A percentile compares a stretch with the other conserved stretches of the same genome.
Conservation (phyloP, 2,113 vertebrate species). For the Xiphophorus maculatus region DNA sequence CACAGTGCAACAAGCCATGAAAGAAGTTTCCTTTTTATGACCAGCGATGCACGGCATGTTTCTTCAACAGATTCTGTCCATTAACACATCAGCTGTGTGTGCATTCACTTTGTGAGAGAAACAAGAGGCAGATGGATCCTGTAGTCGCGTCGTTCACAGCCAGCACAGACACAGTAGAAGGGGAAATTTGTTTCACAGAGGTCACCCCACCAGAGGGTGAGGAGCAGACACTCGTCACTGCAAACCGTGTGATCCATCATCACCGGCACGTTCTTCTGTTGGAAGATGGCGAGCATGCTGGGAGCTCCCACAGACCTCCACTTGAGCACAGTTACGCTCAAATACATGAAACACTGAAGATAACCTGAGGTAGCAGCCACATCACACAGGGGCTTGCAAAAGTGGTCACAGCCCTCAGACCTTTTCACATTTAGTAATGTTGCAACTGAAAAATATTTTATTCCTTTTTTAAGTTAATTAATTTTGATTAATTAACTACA, state of each 20-base stretch:
- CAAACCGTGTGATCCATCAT: conserved; percentile 94
- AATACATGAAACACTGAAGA: conserved; percentile 73
- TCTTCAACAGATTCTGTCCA: conserved; percentile 56
- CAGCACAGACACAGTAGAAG: conserved; percentile 67
- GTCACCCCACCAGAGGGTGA: conserved; percentile 82
- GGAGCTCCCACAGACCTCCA: conserved; percentile 89
- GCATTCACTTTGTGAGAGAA: conserved; percentile 77
- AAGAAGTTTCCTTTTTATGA: conserved; percentile 50
- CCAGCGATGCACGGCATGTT: conserved; percentile 53
- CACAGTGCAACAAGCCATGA: conserved; percentile 25
- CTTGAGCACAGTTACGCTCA: conserved; percentile 88
- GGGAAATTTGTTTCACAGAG: conserved; percentile 94
- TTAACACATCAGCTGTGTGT: conserved; percentile 74
- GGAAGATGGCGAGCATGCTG: conserved; percentile 82
- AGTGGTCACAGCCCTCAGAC: neutral
- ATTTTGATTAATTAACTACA: too few relatives aligned
- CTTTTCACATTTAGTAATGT: neutral
- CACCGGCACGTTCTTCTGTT: conserved; percentile 84
- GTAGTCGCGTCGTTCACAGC: conserved; percentile 67
- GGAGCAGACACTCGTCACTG: conserved; percentile 80
- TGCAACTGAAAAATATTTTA: neutral
- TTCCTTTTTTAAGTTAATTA: neutral
- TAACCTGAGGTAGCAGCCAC: conserved; percentile 74
- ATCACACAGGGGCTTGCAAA: conserved; percentile 54
- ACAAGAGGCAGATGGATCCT: conserved; percentile 91